Base-by-base conservation (phyloP, 2,797 vertebrate genomes). In the Parauchenoglanis punctatus region DNA sequence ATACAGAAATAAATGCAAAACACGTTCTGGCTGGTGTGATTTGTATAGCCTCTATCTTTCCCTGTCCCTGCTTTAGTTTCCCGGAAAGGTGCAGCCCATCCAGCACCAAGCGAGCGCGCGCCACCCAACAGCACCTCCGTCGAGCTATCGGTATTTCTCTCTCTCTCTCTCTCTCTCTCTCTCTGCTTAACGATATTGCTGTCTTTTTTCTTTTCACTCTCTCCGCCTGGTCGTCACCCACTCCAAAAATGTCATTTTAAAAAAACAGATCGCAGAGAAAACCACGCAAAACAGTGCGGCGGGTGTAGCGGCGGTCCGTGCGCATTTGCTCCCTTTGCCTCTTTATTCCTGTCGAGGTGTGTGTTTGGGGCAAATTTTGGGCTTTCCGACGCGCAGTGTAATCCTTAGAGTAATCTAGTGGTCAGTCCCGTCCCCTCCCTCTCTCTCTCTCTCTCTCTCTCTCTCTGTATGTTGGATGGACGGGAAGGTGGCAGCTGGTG, bases 401-500 rank as follows among this genome's bases (percentile, higher is more conserved):
- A 25, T 89, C 87, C 88, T 89, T 87, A 52, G 76, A 78, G 83
- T 81, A 88, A 85, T 86, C 84, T 86, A 90, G 83, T 82, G 81
- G 84, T 86, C 84, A 89, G 86, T 81, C 35, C 52, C 67, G 59
- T 70, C 72, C 75, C 81, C 73, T 89, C 73, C 67, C 81, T 76
- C 59, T 6, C 18, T 54, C 86, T 86, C 80, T 88, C 87, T 88
- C 83, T 88, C 84, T 87, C 77, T 76, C 89, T 49, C 88, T 70
- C 56, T 25, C 81, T 89, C 87, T 89, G 77, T 78, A 1, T 84
- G 17, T 90, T 52, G 81, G 81, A 85, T 76, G 83, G 85, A 91
- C 84, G 89, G 86, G 90, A 86, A 91, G 91, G 91, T 92, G 90
- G 83, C 90, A 90, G 91, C 88, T 92, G 90, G 83, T 87, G 83